Conservation (phyloP, 2,888 invertebrate species). For the Dicycla oo region DNA sequence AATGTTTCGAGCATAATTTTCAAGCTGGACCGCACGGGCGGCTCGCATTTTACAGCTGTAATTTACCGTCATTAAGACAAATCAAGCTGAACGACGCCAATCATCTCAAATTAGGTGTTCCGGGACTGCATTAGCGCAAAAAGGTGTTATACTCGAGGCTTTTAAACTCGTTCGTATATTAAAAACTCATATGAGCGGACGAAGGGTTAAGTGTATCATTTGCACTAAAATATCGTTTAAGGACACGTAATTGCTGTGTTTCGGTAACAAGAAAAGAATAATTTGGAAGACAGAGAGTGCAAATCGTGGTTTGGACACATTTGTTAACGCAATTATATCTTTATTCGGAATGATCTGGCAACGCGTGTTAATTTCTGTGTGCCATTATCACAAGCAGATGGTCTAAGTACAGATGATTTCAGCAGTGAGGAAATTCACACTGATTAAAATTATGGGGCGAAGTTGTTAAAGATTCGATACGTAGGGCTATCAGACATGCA, state of each 20-base stretch:
- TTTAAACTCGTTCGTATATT: constrained; percentile 75
- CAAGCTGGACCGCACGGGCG: constrained; percentile 76
- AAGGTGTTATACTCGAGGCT: constrained; percentile 83
- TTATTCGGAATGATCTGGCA: constrained; percentile 31
- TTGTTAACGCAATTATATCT: constrained; percentile 33
- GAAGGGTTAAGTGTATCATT: constrained; percentile 75
- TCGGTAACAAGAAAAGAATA: constrained; percentile 58
- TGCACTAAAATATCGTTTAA: constrained; percentile 77
- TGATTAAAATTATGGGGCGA: constrained; percentile 15
- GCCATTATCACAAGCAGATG: constrained; percentile 39
- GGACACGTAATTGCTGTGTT: constrained; percentile 69
- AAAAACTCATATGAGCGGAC: constrained; percentile 75
- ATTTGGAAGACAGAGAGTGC: constrained; percentile 54
- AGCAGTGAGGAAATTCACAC: constrained; percentile 12
- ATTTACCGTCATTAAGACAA: constrained; percentile 87
- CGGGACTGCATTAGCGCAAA: constrained; percentile 80
- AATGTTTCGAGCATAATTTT: constrained; percentile 73
- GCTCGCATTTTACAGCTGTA: constrained; percentile 77
- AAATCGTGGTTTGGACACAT: constrained; percentile 40
- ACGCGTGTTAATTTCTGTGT: constrained; percentile 28
- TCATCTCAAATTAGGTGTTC: constrained; percentile 86
- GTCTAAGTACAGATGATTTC: constrained; percentile 21
- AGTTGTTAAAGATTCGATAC: constrained; percentile 4
- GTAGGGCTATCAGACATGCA: neutral
- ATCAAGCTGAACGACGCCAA: constrained; percentile 84